A percentile compares a stretch with the other conserved stretches of the same genome.
These are phyloP conservation scores for Tenebrosternarchus preto DNA, from an alignment of 2,113 vertebrate genomes.

Conservation along the genomic window DNA sequence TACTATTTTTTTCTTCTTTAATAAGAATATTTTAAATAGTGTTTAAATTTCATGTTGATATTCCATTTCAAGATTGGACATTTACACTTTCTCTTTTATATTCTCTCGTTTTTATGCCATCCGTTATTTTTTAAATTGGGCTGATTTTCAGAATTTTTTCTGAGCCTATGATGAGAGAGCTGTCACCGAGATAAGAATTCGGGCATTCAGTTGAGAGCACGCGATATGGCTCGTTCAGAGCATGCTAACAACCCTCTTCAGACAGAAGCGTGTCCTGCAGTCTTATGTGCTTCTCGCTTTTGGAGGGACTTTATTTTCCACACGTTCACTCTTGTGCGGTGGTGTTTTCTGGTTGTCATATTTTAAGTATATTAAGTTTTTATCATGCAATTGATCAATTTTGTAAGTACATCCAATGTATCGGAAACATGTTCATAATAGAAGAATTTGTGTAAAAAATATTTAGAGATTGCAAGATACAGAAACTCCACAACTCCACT, in stretches of 20 bases:
- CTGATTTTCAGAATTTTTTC: constrained; percentile 34
- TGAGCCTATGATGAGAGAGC: constrained; percentile 9
- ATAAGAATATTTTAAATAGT: not conserved
- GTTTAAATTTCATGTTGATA: not conserved
- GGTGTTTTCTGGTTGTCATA: not conserved
- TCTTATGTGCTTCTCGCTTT: not conserved
- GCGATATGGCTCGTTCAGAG: constrained; percentile 18
- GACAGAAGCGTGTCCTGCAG: constrained; percentile 3
- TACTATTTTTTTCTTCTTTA: not conserved
- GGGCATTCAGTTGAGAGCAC: constrained; percentile 24
- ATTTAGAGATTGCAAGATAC: no score
- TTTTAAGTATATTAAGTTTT: not conserved
- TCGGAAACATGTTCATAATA: no score
- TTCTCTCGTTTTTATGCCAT: not conserved
- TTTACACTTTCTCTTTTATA: no score
- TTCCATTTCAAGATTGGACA: not conserved
- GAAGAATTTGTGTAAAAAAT: no score
- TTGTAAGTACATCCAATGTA: no score
- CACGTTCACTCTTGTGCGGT: not conserved
- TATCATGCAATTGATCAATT: no score
- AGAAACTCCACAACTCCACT: no score
- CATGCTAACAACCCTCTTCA: constrained; percentile 37
- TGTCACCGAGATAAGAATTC: constrained; percentile 6
- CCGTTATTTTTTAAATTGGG: constrained; percentile 10
- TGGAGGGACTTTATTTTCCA: not conserved